These are phyloP conservation scores for Dinomys branickii DNA, from an alignment of 2,113 vertebrate genomes.

Conservation along the genomic window DNA sequence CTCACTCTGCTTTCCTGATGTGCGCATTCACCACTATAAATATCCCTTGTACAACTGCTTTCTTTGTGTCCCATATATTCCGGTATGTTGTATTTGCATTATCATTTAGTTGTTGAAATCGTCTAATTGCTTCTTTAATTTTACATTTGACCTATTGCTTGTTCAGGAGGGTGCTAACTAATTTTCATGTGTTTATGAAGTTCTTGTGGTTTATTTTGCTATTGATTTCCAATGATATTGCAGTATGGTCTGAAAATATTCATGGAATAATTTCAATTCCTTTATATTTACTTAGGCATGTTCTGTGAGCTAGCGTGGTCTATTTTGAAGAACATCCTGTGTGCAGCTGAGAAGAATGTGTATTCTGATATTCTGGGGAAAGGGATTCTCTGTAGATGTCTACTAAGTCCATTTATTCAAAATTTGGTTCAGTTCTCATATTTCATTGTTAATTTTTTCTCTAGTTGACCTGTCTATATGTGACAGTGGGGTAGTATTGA, in stretches of 20 bases:
- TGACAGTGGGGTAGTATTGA: too few relatives aligned
- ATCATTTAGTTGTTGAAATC: background rate
- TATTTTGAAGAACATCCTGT: background rate
- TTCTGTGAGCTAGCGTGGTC: background rate
- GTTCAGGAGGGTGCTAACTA: background rate
- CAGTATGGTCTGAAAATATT: background rate
- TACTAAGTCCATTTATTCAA: background rate
- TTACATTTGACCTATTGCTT: background rate
- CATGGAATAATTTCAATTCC: background rate
- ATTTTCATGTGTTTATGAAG: background rate
- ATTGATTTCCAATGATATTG: background rate
- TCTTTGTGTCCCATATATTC: background rate
- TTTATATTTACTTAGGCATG: background rate
- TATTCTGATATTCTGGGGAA: background rate
- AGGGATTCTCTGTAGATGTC: background rate
- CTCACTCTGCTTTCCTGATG: background rate
- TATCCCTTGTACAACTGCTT: background rate
- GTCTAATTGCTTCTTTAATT: background rate
- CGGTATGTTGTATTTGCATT: background rate
- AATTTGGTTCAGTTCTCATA: background rate
- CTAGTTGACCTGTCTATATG: background rate
- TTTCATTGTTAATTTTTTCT: background rate
- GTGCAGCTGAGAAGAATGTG: background rate
- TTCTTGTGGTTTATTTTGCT: background rate
- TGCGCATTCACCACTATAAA: background rate